Evolutionary conservation across 2,113 vertebrate genomes (phyloP).

Genomic region (Mastomys coucha): DNA sequence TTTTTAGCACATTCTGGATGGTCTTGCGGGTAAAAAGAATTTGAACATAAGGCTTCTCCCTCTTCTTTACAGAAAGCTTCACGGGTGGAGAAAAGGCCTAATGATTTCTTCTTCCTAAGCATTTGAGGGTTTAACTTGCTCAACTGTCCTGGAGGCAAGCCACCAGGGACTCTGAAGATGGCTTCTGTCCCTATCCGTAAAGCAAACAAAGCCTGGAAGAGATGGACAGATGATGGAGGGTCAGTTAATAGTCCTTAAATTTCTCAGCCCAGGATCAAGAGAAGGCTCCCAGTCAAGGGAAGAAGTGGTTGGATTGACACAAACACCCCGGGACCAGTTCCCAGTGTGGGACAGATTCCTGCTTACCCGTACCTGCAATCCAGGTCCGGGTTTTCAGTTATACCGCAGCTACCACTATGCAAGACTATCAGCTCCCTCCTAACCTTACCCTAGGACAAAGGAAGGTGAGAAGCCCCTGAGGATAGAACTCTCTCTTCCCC

Average conservation of each 20-base stretch:
- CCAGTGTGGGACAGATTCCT: neutral
- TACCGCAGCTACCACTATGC: neutral
- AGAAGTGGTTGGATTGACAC: neutral
- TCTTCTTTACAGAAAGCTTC: neutral
- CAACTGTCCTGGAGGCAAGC: neutral
- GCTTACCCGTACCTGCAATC: neutral
- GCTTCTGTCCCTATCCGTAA: neutral
- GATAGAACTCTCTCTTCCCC: neutral
- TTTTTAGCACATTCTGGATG: neutral
- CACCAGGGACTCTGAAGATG: neutral
- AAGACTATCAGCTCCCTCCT: neutral
- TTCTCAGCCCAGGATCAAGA: neutral
- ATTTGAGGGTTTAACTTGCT: neutral
- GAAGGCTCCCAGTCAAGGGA: neutral
- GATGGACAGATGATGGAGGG: neutral
- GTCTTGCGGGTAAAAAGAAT: neutral
- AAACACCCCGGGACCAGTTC: neutral
- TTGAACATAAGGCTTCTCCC: neutral
- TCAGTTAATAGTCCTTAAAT: neutral
- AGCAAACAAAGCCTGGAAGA: neutral
- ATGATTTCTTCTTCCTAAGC: neutral
- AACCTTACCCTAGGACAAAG: neutral
- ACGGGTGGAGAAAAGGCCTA: neutral
- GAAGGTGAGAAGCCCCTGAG: too few species aligned
- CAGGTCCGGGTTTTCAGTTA: neutral